These are phyloP conservation scores for Scleropages formosus DNA, from an alignment of 2,797 vertebrate genomes.

Conservation along the genomic window DNA sequence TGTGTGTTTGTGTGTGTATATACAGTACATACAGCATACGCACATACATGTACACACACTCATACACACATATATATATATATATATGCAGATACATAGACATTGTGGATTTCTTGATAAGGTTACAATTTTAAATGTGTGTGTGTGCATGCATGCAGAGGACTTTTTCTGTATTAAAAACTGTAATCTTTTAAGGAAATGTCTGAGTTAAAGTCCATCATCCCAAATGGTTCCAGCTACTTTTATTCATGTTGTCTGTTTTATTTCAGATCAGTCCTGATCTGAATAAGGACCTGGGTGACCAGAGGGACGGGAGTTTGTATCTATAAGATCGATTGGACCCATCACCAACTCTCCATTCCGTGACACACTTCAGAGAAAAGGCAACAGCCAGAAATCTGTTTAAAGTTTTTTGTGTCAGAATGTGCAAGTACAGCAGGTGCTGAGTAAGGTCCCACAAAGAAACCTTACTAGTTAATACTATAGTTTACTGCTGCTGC, in stretches of 20 bases:
- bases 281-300: constrained; percentile 8
- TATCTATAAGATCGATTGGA: neutral
- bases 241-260: constrained; percentile 13
- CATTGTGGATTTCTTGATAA: too few species aligned
- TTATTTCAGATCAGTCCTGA: constrained; percentile 24
- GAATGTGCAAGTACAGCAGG: neutral
- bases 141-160: too few species aligned
- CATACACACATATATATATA: too few species aligned
- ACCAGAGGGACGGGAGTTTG: neutral
- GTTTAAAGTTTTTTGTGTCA: neutral
- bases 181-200: too few species aligned
- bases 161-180: too few species aligned
- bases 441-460: neutral
- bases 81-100: too few species aligned
- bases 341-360: neutral
- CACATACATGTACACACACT: too few species aligned
- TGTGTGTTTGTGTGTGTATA: too few species aligned
- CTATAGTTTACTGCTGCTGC: too few species aligned
- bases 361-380: constrained; percentile 7
- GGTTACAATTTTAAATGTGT: too few species aligned
- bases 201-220: neutral
- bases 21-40: too few species aligned
- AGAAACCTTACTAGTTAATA: too few species aligned
- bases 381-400: neutral
- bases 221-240: neutral